A percentile compares a stretch with the other conserved stretches of the same genome.
Evolutionary conservation across 1,140 invertebrate genomes (phyloP).

Genomic region (Brachystomella parvula): DNA sequence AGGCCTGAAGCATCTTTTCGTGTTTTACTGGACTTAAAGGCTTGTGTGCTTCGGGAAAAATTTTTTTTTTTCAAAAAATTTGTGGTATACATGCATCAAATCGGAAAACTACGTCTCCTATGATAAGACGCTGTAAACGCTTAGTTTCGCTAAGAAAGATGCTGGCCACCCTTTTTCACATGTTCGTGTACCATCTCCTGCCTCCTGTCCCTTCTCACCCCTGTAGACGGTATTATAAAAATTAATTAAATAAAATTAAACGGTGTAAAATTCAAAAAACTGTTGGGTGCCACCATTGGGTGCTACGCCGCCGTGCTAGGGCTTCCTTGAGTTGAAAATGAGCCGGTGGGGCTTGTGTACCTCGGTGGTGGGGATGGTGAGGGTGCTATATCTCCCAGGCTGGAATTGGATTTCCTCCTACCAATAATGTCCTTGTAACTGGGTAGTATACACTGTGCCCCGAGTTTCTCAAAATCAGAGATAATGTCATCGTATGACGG

Average conservation of each 20-base stretch:
- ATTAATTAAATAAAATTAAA: no score
- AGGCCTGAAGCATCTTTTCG: no score
- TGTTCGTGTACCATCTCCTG: not conserved
- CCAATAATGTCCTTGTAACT: constrained; percentile 2
- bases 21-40: no score
- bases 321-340: constrained; percentile 6
- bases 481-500: constrained; percentile 3
- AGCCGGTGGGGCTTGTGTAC: constrained; percentile 1
- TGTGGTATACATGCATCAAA: no score
- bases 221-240: no score
- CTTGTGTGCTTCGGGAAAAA: no score
- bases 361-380: not conserved
- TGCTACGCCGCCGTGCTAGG: not conserved
- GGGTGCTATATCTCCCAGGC: not conserved
- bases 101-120: no score
- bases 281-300: not conserved
- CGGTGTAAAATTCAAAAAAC: no score
- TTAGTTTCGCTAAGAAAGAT: not conserved
- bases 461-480: not conserved
- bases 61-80: no score
- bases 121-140: not conserved
- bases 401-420: not conserved
- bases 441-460: not conserved
- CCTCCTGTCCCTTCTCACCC: no score
- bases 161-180: not conserved